Percentiles rank a stretch among this genome's conserved stretches.
Evolutionary conservation across 2,888 invertebrate genomes (phyloP).

Genomic region (Lumbricus terrestris): DNA sequence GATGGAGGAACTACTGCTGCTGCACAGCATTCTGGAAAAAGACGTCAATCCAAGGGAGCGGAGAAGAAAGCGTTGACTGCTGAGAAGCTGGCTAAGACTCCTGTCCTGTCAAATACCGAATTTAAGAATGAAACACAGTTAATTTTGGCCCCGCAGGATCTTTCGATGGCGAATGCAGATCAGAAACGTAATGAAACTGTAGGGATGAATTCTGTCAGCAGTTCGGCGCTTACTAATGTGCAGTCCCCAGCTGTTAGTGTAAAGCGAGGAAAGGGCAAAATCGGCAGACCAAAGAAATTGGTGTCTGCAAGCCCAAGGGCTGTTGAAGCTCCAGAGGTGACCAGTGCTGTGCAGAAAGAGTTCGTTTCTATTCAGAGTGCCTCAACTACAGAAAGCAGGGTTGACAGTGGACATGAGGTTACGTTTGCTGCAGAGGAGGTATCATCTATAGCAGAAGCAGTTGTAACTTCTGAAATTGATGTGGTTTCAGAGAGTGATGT

Average conservation of each 20-base stretch:
- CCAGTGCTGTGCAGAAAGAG: neutral
- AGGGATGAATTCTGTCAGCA: neutral
- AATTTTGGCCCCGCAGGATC: neutral
- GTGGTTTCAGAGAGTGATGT: neutral
- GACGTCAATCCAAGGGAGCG: neutral
- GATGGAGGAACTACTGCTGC: neutral
- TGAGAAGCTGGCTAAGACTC: neutral
- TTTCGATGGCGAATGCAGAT: neutral
- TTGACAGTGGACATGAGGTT: neutral
- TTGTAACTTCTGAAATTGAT: neutral
- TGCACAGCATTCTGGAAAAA: neutral
- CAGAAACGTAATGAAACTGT: neutral
- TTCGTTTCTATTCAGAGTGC: neutral
- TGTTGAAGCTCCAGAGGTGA: neutral
- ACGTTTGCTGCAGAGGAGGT: neutral
- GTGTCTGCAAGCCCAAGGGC: neutral
- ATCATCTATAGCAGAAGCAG: neutral
- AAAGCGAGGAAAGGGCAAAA: conserved; percentile 14
- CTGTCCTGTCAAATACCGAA: neutral
- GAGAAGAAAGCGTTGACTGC: neutral
- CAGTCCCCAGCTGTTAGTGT: neutral
- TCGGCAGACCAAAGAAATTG: neutral
- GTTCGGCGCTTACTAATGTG: neutral
- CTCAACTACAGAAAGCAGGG: neutral
- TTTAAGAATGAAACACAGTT: neutral